A percentile compares a stretch with the other conserved stretches of the same genome.
Conservation (phyloP, 1,140 invertebrate species). For the Lepidurus packardi region DNA sequence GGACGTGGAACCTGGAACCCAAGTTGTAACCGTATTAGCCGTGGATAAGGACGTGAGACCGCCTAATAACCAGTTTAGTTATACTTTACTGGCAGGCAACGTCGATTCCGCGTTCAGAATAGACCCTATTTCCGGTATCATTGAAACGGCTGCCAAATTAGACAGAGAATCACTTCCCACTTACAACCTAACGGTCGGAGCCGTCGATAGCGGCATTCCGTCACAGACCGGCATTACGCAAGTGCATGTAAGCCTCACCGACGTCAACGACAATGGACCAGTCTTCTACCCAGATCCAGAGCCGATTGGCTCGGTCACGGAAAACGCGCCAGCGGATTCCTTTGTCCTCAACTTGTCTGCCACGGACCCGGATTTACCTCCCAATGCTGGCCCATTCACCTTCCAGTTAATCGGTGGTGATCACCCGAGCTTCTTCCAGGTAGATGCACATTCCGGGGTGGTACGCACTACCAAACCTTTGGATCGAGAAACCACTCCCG, state of each 20-base stretch:
- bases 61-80: slow-evolving; percentile 87
- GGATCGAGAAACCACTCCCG: slow-evolving; percentile 72
- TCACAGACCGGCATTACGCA: slow-evolving; percentile 80
- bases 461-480: slow-evolving; percentile 69
- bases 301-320: slow-evolving; percentile 65
- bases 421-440: slow-evolving; percentile 65
- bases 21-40: slow-evolving; percentile 72
- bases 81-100: slow-evolving; percentile 82
- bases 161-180: slow-evolving; percentile 72
- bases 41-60: slow-evolving; percentile 83
- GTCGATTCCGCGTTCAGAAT: slow-evolving; percentile 75
- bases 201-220: slow-evolving; percentile 78
- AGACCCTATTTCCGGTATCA: slow-evolving; percentile 74
- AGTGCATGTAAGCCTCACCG: slow-evolving; percentile 67
- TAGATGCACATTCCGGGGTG: slow-evolving; percentile 72
- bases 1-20: slow-evolving; percentile 68
- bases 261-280: slow-evolving; percentile 92
- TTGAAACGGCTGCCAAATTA: slow-evolving; percentile 65
- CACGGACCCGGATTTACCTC: slow-evolving; percentile 81
- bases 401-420: slow-evolving; percentile 71
- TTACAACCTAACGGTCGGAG: slow-evolving; percentile 79
- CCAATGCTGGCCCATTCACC: slow-evolving; percentile 82
- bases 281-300: slow-evolving; percentile 64
- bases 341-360: slow-evolving; percentile 77
- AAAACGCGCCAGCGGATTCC: slow-evolving; percentile 80